Evolutionary conservation across 2,113 vertebrate species (phyloP), one percentile per base, ranked within the genome.

Genomic region (Microcebus jonahi): DNA sequence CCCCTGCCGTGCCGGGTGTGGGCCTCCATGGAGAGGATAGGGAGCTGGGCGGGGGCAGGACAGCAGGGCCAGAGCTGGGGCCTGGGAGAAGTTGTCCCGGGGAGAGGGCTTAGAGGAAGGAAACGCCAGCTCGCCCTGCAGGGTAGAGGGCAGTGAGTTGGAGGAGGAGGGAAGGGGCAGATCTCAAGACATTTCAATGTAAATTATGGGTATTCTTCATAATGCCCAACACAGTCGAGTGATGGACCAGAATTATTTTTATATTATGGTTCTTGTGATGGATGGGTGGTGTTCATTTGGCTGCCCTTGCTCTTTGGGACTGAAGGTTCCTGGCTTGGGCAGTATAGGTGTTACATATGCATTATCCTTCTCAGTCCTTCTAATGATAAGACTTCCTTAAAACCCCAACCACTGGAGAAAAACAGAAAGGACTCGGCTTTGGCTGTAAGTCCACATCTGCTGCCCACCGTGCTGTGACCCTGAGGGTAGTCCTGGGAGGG

Each of bases 371-470:
- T 63, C 3, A 23, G 75, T 39, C 23, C 50, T 90, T 67, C 25
- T 84, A 42, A 57, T 75, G 68, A n/a, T 48, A 63, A 80, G 42
- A 92, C 42, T 27, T 91, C 57, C 77, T 92, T 92, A 73, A 96
- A 80, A 87, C 59, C 8, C 57, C 45, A 91, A 23, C 23, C 59
- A 12, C 31, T 65, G 45, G 59, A 9, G 68, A 48, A 86, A 80
- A 84, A 2, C 61, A 83, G 50, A 82, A 71, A 65, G 70, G 70
- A 36, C 87, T 68, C 3, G 8, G 14, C 14, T 18, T 50, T 77
- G 45, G 21, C n/a, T 18, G 0, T 79, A 21, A 53, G 63, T 25
- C 14, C 20, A 6, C 18, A 8, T 87, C 65, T 81, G 36, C 31
- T 45, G 29, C 36, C 42, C 88, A 9, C 42, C 36, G 50, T 61